Evolutionary conservation across 2,888 invertebrate genomes (phyloP).

Genomic region (Portevinia maculata): DNA sequence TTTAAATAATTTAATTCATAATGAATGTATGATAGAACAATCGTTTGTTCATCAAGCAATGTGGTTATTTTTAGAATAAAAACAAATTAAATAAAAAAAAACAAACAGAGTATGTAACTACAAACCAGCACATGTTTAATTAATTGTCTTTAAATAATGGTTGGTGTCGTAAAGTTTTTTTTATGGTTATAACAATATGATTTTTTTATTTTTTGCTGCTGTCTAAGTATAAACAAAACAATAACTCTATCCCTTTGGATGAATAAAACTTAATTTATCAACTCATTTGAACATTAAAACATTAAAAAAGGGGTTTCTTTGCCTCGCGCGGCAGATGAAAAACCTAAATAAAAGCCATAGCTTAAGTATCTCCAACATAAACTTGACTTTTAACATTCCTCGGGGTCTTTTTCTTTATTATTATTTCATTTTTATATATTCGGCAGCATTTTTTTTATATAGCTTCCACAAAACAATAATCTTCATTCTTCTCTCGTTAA

Average conservation of each 20-base stretch:
- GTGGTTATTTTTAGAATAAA: background rate
- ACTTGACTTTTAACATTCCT: constrained; percentile 59
- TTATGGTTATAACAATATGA: too few relatives aligned
- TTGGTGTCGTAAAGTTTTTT: background rate
- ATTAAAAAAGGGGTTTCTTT: constrained; percentile 1
- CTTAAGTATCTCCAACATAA: constrained; percentile 47
- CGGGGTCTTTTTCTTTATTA: constrained; percentile 47
- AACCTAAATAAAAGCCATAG: constrained; percentile 52
- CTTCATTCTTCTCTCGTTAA: constrained; percentile 41
- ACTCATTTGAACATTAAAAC: background rate
- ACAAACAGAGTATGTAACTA: too few relatives aligned
- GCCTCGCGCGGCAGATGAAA: constrained; percentile 28
- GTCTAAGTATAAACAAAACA: constrained; percentile 2
- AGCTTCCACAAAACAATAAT: constrained; percentile 61
- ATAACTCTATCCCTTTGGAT: constrained; percentile 4
- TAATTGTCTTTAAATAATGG: background rate
- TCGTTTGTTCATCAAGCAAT: constrained; percentile 10
- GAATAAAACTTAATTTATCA: constrained; percentile 1
- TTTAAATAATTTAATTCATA: background rate
- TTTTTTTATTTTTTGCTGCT: background rate
- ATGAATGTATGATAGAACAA: constrained; percentile 1
- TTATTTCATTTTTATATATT: constrained; percentile 40
- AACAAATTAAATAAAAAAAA: too few relatives aligned
- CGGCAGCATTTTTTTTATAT: constrained; percentile 13
- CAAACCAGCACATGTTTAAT: too few relatives aligned